A percentile compares a stretch with the other conserved stretches of the same genome.
phyloP scores from a whole-genome alignment of 2,797 vertebrate genomes.

The Malurus leucopterus region DNA sequence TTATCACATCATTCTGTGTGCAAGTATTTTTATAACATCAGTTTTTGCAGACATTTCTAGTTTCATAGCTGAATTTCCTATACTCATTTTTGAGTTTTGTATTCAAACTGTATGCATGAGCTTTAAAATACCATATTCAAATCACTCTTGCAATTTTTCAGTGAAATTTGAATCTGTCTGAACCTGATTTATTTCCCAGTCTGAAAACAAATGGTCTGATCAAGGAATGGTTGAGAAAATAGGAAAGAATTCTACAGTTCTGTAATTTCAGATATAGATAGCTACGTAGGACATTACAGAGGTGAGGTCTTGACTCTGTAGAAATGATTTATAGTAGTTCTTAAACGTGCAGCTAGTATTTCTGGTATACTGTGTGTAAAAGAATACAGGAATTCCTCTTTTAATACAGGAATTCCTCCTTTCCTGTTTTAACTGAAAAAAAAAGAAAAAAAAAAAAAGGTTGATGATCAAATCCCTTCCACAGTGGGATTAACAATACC shows the following conservation, averaged over 20 bases:
- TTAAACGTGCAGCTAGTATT: not conserved
- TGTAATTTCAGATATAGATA: slow-evolving; percentile 9
- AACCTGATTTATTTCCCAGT: slow-evolving; percentile 25
- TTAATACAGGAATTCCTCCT: not conserved
- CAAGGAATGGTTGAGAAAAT: not conserved
- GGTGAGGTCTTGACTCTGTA: not conserved
- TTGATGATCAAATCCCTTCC: not conserved
- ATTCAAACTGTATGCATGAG: not conserved
- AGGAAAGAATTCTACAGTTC: not conserved
- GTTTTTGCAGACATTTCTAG: slow-evolving; percentile 5
- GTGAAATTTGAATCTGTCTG: slow-evolving; percentile 28
- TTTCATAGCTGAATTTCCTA: not conserved
- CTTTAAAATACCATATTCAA: slow-evolving; percentile 19
- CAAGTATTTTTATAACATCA: slow-evolving; percentile 34
- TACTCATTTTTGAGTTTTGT: not conserved
- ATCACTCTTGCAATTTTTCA: not conserved
- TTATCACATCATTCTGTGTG: slow-evolving; percentile 47
- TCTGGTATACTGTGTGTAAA: not conserved
- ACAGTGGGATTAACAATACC: not conserved
- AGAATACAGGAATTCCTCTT: not conserved
- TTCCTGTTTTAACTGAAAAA: not conserved
- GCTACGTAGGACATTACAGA: not conserved
- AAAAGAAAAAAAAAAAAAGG: not conserved
- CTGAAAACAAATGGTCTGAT: slow-evolving; percentile 35
- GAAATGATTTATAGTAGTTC: not conserved